Base-by-base conservation (phyloP, 2,797 vertebrate species). In the Anomalospiza imberbis region DNA sequence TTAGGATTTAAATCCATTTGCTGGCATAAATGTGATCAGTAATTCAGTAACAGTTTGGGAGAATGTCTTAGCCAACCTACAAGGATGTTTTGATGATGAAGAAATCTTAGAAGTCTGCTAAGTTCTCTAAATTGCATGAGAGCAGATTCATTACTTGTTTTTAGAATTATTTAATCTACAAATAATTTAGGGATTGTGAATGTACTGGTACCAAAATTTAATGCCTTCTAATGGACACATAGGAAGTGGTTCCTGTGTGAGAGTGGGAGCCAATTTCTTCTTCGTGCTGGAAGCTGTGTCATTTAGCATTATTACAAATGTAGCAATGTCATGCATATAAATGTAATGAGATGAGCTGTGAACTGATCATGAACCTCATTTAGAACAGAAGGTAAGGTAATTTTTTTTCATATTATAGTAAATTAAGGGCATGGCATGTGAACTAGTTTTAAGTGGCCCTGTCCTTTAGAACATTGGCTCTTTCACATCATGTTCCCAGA, bases 301-400 rank as follows among this genome's bases (percentile, higher is more conserved):
- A 77, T 62, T 61, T 71, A 57, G 10, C 51, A 50, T 93, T 95
- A 88, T 81, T 86, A 44, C 78, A 86, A 79, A 68, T 87, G 81
- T 45, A 70, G 38, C 76, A 85, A 94, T 91, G 72, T 25, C 71
- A 42, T 34, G n/a, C 40, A 79, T 25, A 40, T 47, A 82, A 85
- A 60, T 78, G 32, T 89, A 96, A 94, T 91, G 92, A 95, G 70
- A 66, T 54, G 76, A 95, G 53, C 13, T 92, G 47, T 15, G 32
- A 89, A 47, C 63, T 68, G 84, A 78, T 86, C 92, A 95, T 80
- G 89, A 94, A 72, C 66, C 51, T 96, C 61, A 53, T 92, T 94
- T 47, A 60, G 48, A 53, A 89, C 88, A 91, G 31, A 77, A 87
- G 40, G 47, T 75, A 85, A 66, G 25, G 54, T 50, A 44, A 50